phyloP scores from a whole-genome alignment of 2,888 invertebrate genomes.

The Drosophila prostipennis region DNA sequence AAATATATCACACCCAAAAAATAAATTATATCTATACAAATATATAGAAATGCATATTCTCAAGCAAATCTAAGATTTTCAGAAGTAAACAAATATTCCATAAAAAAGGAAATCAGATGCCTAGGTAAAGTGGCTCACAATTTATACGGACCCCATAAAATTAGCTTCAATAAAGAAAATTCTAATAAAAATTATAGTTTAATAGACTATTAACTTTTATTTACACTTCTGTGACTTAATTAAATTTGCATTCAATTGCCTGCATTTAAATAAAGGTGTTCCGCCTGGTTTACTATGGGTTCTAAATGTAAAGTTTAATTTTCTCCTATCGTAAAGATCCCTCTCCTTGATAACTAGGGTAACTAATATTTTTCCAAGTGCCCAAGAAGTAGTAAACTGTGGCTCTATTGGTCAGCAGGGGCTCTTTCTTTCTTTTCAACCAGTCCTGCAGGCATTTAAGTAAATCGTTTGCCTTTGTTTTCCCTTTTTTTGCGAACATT shows the following conservation, averaged over 20 bases:
- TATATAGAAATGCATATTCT: too few relatives aligned
- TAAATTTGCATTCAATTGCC: too few relatives aligned
- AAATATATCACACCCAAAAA: too few relatives aligned
- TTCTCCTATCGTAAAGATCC: neutral
- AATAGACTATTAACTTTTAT: neutral
- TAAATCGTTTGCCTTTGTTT: slow-evolving; percentile 15
- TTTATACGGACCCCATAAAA: neutral
- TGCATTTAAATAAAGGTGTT: too few relatives aligned
- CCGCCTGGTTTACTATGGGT: neutral
- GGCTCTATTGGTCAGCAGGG: slow-evolving; percentile 61
- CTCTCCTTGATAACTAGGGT: neutral
- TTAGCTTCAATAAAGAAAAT: neutral
- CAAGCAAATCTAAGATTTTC: too few relatives aligned
- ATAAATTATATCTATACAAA: too few relatives aligned
- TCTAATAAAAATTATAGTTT: neutral
- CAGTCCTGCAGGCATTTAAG: slow-evolving; percentile 21
- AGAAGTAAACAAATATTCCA: too few relatives aligned
- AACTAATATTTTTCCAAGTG: slow-evolving; percentile 7
- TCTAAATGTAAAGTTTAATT: neutral
- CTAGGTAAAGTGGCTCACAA: too few relatives aligned
- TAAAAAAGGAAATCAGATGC: too few relatives aligned
- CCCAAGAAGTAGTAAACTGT: slow-evolving; percentile 3
- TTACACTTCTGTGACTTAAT: neutral
- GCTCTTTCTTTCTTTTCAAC: slow-evolving; percentile 1
- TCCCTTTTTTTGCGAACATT: slow-evolving; percentile 33